Evolutionary conservation across 2,113 vertebrate species (phyloP).

Genomic region (Chinchilla lanigera): DNA sequence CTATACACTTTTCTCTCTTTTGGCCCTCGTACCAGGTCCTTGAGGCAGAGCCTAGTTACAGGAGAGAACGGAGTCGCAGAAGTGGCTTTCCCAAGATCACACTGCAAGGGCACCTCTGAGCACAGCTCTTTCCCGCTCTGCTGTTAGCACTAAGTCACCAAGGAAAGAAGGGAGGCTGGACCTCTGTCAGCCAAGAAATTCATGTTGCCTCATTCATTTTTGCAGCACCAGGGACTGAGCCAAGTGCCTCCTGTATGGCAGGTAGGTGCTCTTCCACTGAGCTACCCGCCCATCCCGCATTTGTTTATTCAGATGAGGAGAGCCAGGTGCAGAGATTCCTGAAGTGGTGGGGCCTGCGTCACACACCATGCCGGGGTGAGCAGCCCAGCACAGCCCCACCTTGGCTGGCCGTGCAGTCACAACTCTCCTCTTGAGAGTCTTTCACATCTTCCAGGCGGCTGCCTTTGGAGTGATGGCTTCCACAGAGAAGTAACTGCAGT

Average conservation of each 20-base stretch:
- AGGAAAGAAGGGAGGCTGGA: neutral
- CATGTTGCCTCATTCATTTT: neutral
- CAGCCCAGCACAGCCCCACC: neutral
- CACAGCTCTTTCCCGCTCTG: neutral
- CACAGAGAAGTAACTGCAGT: neutral
- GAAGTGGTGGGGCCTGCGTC: neutral
- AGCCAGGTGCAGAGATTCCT: neutral
- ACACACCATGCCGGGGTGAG: neutral
- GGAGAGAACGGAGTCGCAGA: neutral
- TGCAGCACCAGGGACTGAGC: too few species aligned
- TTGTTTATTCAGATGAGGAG: neutral
- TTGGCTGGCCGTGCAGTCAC: neutral
- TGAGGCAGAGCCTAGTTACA: neutral
- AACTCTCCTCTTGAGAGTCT: neutral
- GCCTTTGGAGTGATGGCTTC: neutral
- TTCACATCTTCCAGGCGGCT: neutral
- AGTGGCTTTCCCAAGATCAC: neutral
- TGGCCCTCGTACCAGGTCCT: neutral
- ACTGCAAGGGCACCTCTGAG: accelerated
- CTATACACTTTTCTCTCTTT: neutral
- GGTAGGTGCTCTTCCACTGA: neutral
- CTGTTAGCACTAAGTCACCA: neutral
- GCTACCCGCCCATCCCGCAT: neutral
- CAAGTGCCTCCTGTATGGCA: neutral
- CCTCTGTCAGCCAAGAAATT: neutral